Evolutionary conservation across 2,888 invertebrate genomes (phyloP).

Genomic region (Morpho achilles): DNA sequence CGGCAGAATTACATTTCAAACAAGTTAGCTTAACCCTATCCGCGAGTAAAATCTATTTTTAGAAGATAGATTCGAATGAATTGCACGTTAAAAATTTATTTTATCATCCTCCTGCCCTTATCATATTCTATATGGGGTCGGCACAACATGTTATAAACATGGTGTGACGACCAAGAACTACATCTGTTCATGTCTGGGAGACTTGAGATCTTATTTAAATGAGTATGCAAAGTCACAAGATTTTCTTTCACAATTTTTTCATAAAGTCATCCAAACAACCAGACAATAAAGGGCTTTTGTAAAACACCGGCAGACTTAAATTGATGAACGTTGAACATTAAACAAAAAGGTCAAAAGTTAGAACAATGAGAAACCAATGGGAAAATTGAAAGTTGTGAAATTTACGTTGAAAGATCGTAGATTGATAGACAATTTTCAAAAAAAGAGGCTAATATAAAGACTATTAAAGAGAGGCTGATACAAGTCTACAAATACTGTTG

Average conservation of each 20-base stretch:
- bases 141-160: too few relatives aligned
- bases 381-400: too few relatives aligned
- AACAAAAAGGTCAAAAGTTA: constrained; percentile 9
- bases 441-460: too few relatives aligned
- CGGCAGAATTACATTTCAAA: constrained; percentile 29
- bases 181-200: too few relatives aligned
- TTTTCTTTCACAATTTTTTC: constrained; percentile 9
- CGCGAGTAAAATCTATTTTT: constrained; percentile 16
- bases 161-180: too few relatives aligned
- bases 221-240: constrained; percentile 1
- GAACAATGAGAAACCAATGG: too few relatives aligned
- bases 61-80: constrained; percentile 19
- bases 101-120: too few relatives aligned
- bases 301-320: constrained; percentile 7
- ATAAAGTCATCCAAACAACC: constrained; percentile 15
- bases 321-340: constrained; percentile 16
- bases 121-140: too few relatives aligned
- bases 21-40: constrained; percentile 23
- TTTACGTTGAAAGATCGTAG: too few relatives aligned
- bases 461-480: too few relatives aligned
- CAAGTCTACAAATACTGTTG: too few relatives aligned
- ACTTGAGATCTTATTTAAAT: neutral
- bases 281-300: constrained; percentile 13
- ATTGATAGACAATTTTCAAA: too few relatives aligned
- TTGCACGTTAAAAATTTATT: constrained; percentile 6